Evolutionary conservation across 2,797 vertebrate species (phyloP), one percentile per base, ranked within the genome.

Genomic region (Pogonophryne albipinna): DNA sequence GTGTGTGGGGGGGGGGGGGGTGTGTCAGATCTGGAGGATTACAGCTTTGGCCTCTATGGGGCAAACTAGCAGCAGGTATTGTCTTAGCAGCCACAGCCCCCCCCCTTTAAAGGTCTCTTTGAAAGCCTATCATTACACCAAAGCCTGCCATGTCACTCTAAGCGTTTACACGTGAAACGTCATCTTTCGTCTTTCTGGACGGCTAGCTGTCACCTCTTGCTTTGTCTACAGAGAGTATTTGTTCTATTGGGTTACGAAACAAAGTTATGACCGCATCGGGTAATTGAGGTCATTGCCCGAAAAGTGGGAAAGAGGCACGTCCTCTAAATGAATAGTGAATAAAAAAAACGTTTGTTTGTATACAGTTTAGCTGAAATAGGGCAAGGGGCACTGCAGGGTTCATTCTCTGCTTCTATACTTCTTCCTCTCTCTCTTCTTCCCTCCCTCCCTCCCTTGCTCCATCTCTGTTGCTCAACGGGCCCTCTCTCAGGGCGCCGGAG

Each of bases 401-500:
- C 75, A 80, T 81, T 63, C 61, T 66, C 62, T 72, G 20, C 73
- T 38, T 38, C 34, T 38, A 9, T 77, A 58, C 55, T 42, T 78
- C 56, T 45, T 55, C 63, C 63, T 74, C 68, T 66, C 68, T 78
- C 59, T 74, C 61, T 80, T 44, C 56, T 61, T 47, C 60, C 46
- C 66, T 66, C 2, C 74, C 34, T 55, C 71, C 60, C 61, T 51
- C 62, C 70, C 66, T 57, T 11, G 4, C 66, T 80, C 57, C 44
- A 63, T 78, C 82, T 76, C 75, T 81, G 77, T 71, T 84, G 66
- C 86, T 84, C 69, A 66, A 50, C 45, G 50, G 79, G 76, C 66
- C 81, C 87, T 86, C 93, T 90, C 71, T 85, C 87, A 75, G 90
- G 82, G 90, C 64, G 74, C 85, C 87, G 78, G 82, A 90, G 87